These are phyloP conservation scores for Elysia crispata DNA, from an alignment of 2,888 invertebrate species.

Conservation along the genomic window DNA sequence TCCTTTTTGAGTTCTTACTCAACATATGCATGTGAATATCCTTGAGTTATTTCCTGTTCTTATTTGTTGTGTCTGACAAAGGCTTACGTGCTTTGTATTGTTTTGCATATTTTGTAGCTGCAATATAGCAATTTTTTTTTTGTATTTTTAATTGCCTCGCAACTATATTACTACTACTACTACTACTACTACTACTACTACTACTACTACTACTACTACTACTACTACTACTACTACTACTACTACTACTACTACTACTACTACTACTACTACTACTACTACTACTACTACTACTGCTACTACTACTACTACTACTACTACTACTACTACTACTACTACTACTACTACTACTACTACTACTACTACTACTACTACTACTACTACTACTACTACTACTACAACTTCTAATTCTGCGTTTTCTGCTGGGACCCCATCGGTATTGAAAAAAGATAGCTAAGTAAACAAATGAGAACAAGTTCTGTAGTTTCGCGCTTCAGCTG, in stretches of 20 bases:
- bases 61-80: too few relatives aligned
- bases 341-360: constrained; percentile 9
- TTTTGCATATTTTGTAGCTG: too few relatives aligned
- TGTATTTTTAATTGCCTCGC: background rate
- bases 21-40: too few relatives aligned
- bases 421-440: background rate
- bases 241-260: constrained; percentile 9
- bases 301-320: constrained; percentile 9
- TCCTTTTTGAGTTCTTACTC: too few relatives aligned
- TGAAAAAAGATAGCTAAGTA: background rate
- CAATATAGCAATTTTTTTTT: too few relatives aligned
- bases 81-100: too few relatives aligned
- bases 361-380: constrained; percentile 9
- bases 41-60: too few relatives aligned
- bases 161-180: background rate
- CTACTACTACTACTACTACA: constrained; percentile 4
- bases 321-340: constrained; percentile 4
- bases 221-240: constrained; percentile 9
- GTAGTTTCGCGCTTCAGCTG: too few relatives aligned
- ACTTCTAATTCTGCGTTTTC: background rate
- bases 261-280: constrained; percentile 9
- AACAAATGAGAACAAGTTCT: too few relatives aligned
- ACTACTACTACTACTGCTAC: constrained; percentile 4
- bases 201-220: constrained; percentile 9
- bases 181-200: constrained; percentile 4